Evolutionary conservation across 2,113 vertebrate genomes (phyloP).

Genomic region (Clarias magur): DNA sequence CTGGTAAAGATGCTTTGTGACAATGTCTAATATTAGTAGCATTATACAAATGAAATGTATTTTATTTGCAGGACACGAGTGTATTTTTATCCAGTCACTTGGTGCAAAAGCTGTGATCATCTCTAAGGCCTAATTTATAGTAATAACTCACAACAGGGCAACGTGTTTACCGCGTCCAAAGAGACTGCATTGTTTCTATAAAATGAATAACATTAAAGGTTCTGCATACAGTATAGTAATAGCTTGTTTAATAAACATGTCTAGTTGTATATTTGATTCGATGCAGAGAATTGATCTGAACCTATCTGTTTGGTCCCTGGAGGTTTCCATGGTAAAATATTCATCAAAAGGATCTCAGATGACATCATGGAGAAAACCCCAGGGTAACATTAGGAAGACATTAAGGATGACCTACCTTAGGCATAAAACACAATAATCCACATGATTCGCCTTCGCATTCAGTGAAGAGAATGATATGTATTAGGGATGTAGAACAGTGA

Average conservation of each 20-base stretch:
- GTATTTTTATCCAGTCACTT: conserved; percentile 29
- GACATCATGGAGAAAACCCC: conserved; percentile 51
- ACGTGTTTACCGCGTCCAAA: conserved; percentile 23
- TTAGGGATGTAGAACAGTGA: neutral
- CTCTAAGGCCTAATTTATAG: conserved; percentile 10
- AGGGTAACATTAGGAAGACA: conserved; percentile 52
- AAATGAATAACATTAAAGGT: conserved; percentile 41
- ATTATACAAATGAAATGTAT: neutral
- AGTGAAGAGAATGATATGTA: conserved; percentile 27
- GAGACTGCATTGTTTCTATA: conserved; percentile 39
- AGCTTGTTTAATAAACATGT: conserved; percentile 50
- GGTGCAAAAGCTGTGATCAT: conserved; percentile 32
- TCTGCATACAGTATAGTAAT: conserved; percentile 14
- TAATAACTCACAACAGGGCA: conserved; percentile 5
- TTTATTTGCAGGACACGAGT: neutral
- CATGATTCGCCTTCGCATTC: conserved; percentile 42
- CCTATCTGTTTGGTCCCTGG: conserved; percentile 17
- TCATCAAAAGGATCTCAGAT: conserved; percentile 47
- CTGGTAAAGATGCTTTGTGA: neutral
- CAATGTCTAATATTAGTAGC: neutral
- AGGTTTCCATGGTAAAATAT: conserved; percentile 23
- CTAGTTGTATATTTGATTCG: conserved; percentile 17
- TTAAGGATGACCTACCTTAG: conserved; percentile 51
- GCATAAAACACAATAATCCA: conserved; percentile 42
- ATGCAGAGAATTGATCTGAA: conserved; percentile 31